phyloP scores from a whole-genome alignment of 2,888 invertebrate species.

The Marronus borbonicus region DNA sequence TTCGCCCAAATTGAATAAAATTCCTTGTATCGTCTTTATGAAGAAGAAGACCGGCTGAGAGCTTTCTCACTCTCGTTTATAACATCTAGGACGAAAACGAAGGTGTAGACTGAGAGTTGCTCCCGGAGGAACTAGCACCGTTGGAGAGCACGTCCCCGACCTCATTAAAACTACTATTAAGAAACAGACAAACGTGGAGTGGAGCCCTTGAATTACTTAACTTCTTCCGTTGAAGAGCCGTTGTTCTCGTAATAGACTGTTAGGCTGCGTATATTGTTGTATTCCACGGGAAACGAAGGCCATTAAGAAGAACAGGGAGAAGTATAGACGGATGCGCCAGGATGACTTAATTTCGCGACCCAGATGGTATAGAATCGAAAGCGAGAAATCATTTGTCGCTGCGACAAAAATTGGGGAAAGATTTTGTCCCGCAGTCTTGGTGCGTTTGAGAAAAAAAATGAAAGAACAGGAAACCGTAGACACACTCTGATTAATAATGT shows the following conservation, averaged over 20 bases:
- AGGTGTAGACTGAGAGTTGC: conserved; percentile 13
- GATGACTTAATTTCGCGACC: conserved; percentile 17
- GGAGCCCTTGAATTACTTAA: conserved; percentile 48
- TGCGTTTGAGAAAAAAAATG: neutral
- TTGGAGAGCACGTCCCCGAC: conserved; percentile 36
- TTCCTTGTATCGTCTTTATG: conserved; percentile 22
- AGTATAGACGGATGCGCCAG: conserved; percentile 20
- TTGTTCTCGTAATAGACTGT: conserved; percentile 49
- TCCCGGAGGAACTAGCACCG: conserved; percentile 18
- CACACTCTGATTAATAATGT: conserved; percentile 25
- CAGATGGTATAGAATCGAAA: neutral
- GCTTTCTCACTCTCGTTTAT: neutral
- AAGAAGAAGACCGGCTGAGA: conserved; percentile 1
- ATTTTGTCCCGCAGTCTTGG: neutral
- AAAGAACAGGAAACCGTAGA: neutral
- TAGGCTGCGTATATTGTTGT: conserved; percentile 54
- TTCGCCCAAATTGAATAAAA: neutral
- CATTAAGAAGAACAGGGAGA: conserved; percentile 50
- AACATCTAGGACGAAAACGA: neutral
- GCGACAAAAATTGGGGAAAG: conserved; percentile 8
- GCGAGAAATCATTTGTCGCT: conserved; percentile 17
- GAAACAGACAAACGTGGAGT: conserved; percentile 46
- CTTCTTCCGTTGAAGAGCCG: conserved; percentile 37
- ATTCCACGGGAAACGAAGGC: conserved; percentile 54
- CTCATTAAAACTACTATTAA: conserved; percentile 47